Evolutionary conservation across 2,888 invertebrate species (phyloP), one percentile per base, ranked within the genome.

Genomic region (Spicauda simplicius): DNA sequence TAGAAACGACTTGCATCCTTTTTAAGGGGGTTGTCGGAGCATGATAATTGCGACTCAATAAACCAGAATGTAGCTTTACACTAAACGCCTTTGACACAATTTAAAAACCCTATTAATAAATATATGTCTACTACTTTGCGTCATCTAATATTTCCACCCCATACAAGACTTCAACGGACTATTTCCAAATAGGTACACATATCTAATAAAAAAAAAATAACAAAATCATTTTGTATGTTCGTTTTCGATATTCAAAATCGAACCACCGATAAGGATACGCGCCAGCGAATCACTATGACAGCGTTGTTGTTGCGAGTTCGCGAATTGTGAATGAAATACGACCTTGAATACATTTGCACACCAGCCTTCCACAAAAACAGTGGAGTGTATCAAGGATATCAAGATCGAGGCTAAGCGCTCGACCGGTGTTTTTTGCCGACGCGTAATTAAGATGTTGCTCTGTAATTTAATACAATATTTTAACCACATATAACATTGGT

Each of bases 291-390:
- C 41, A 56, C 50, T 50, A 58, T 52, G 52, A 58, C 52, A 41
- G 33, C 5, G 19, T 20, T 41, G 20, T 30, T 16, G 57, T 14
- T 48, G 66, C 54, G 18, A 59, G 60, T 60, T 66, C 20, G 55
- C 56, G 33, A 67, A 61, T 64, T 45, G 64, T 70, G 69, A 70
- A 70, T 70, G 69, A 70, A 69, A 67, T 59, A 59, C 66, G 63
- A 55, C 69, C 69, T 70, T 70, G 69, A 64, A 52, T 52, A 41
- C 63, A 67, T 67, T 67, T 57, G 67, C 61, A 61, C 56, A 67
- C 50, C 52, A 61, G 52, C 56, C 61, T 66, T 59, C 60, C 18
- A 50, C 54, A 66, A 60, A 66, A 66, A 66, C 59, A 59, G 16
- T 20, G 45, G 14, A 19, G 52, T 57, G 58, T 58, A 60, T 30